Base-by-base conservation (phyloP, 2,888 invertebrate genomes). In the Limnephilus rhombicus region DNA sequence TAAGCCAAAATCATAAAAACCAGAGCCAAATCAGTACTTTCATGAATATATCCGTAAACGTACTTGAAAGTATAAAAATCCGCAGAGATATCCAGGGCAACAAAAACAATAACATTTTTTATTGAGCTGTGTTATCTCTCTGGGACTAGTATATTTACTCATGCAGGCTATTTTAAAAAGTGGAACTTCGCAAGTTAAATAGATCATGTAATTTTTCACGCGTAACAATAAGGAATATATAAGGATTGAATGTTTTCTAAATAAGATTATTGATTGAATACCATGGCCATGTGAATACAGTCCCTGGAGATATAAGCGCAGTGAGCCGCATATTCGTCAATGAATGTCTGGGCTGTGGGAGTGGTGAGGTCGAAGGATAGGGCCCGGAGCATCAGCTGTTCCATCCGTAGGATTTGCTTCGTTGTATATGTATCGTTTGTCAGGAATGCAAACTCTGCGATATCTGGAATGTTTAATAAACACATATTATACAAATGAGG, bases 261-360 rank as follows among this genome's bases (percentile, higher is more conserved):
- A 29, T 15, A 83, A 18, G 29, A 68, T 31, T 7, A 31, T 80
- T 53, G 85, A 37, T 24, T 81, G 41, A 37, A 53, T 89, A 93
- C 93, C 93, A 93, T 93, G 0, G 95, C 95, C 85, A 97, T 94
- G 92, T 95, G 95, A 93, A 96, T 95, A 18, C 97, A 94, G 95
- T 97, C 97, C 83, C 95, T 95, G 2, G 96, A 96, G 93, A 97
- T 96, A 91, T 95, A 9, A n/a, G n/a, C 95, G 94, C 97, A 96
- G 95, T 97, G 97, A 2, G 92, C 53, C 3, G 92, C 90, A 91
- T 89, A 93, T 87, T 93, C 93, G 68, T 93, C 93, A 7, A 95
- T 94, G 92, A 95, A 95, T 7, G 94, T 94, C 80, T 94, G 94
- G 5, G 94, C 94, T 3, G 95, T 95, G 2, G 95, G 95, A 15